Percentiles rank a stretch among this genome's conserved stretches.
Evolutionary conservation across 2,113 vertebrate species (phyloP).

Genomic region (Poecilia latipinna): DNA sequence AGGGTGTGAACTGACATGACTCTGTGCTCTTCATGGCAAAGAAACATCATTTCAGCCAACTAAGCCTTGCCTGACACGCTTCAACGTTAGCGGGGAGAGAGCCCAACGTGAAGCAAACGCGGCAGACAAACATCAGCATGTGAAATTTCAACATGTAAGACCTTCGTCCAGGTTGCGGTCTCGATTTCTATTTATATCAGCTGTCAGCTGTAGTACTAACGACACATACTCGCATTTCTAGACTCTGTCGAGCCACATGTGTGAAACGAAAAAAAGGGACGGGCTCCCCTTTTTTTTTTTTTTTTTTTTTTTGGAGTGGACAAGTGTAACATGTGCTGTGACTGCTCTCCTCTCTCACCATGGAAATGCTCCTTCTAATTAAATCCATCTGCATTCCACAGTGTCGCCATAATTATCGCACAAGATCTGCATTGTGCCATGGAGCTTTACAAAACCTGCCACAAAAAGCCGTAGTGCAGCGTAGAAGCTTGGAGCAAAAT

Average conservation of each 20-base stretch:
- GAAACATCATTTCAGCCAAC: slow-evolving; percentile 46
- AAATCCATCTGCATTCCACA: slow-evolving; percentile 27
- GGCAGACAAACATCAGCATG: not conserved
- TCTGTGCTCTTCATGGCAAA: slow-evolving; percentile 49
- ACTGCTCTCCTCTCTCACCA: slow-evolving; percentile 55
- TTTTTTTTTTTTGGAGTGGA: slow-evolving; percentile 34
- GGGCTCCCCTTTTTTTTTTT: slow-evolving; percentile 27
- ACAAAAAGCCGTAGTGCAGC: not conserved
- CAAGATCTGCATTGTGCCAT: not conserved
- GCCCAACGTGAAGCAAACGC: slow-evolving; percentile 1
- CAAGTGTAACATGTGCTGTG: slow-evolving; percentile 71
- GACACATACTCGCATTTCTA: slow-evolving; percentile 45
- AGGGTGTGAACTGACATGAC: slow-evolving; percentile 53
- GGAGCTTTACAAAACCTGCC: not conserved
- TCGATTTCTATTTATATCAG: slow-evolving; percentile 18
- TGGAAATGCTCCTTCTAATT: slow-evolving; percentile 50
- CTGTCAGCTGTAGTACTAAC: slow-evolving; percentile 46
- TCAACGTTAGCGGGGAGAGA: slow-evolving; percentile 18
- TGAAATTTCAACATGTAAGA: not conserved
- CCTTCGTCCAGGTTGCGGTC: not conserved
- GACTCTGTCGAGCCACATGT: slow-evolving; percentile 46
- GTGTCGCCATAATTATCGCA: slow-evolving; percentile 37
- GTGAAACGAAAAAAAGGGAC: slow-evolving; percentile 51
- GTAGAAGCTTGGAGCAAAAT: not conserved
- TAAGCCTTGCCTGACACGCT: slow-evolving; percentile 39